phyloP scores from a whole-genome alignment of 1,140 invertebrate genomes.

The Heterodera schachtii region DNA sequence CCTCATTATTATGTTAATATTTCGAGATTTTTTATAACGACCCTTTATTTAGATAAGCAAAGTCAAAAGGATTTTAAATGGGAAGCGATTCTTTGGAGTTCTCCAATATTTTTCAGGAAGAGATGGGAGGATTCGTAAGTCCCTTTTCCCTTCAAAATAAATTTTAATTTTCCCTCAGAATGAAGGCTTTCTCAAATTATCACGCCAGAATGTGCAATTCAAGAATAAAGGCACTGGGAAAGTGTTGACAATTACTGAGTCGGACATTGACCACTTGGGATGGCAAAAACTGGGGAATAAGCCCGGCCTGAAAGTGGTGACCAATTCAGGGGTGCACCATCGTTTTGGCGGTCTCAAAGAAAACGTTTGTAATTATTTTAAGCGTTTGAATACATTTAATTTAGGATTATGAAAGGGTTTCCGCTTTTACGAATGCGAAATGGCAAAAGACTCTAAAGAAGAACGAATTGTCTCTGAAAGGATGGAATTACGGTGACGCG shows the following conservation, averaged over 20 bases:
- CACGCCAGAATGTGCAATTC: slow-evolving; percentile 85
- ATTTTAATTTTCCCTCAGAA: slow-evolving; percentile 45
- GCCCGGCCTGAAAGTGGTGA: slow-evolving; percentile 84
- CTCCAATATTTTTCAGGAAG: slow-evolving; percentile 50
- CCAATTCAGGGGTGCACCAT: slow-evolving; percentile 86
- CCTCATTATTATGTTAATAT: no score
- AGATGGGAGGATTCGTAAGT: slow-evolving; percentile 55
- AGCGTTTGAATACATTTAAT: slow-evolving; percentile 67
- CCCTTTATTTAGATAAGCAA: no score
- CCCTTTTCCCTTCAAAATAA: slow-evolving; percentile 11
- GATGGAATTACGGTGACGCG: slow-evolving; percentile 98
- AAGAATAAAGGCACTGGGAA: slow-evolving; percentile 96
- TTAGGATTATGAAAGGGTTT: slow-evolving; percentile 79
- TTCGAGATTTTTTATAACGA: no score
- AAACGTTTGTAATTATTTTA: slow-evolving; percentile 70
- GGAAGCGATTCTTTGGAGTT: slow-evolving; percentile 42
- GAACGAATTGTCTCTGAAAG: slow-evolving; percentile 89
- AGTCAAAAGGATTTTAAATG: not conserved
- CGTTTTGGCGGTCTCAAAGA: slow-evolving; percentile 93
- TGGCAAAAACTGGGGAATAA: slow-evolving; percentile 88
- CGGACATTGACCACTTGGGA: slow-evolving; percentile 85
- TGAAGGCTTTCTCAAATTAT: slow-evolving; percentile 83
- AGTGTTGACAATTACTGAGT: slow-evolving; percentile 78
- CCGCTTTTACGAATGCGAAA: slow-evolving; percentile 73
- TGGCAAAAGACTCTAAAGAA: slow-evolving; percentile 71